phyloP scores from a whole-genome alignment of 1,140 invertebrate species.

The Samia ricini region DNA sequence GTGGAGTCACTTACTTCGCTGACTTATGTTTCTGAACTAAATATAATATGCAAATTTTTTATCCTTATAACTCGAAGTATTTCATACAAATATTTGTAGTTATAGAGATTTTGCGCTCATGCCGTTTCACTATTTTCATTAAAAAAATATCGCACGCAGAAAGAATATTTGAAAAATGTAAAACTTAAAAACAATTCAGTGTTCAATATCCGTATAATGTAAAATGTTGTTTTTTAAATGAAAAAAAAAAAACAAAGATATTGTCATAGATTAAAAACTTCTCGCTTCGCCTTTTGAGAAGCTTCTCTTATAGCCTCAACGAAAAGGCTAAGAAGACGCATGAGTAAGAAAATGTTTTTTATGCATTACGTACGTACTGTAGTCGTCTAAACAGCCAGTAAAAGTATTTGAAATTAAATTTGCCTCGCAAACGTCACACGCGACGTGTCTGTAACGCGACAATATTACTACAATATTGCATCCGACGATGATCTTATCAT shows the following conservation, averaged over 20 bases:
- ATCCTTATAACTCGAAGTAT: too few relatives aligned
- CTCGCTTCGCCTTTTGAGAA: background rate
- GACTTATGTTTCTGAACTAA: background rate
- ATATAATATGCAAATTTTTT: too few relatives aligned
- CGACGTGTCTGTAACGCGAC: background rate
- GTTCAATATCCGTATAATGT: too few relatives aligned
- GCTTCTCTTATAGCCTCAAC: constrained; percentile 20
- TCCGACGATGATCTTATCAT: background rate
- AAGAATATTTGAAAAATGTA: too few relatives aligned
- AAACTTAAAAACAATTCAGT: too few relatives aligned
- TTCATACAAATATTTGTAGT: too few relatives aligned
- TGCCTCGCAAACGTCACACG: constrained; percentile 33
- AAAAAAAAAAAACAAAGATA: too few relatives aligned
- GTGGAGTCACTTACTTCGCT: background rate
- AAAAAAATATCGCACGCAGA: too few relatives aligned
- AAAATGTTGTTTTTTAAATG: too few relatives aligned
- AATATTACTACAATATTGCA: constrained; percentile 1
- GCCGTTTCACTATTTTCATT: too few relatives aligned
- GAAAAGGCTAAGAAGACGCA: constrained; percentile 34
- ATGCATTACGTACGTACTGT: constrained; percentile 36
- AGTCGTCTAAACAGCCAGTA: constrained; percentile 31
- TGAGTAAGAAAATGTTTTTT: constrained; percentile 38
- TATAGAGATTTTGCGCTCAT: too few relatives aligned
- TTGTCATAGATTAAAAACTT: background rate
- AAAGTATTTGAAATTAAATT: constrained; percentile 43